Base-by-base conservation (phyloP, 1,140 invertebrate genomes). In the Lucilia cuprina region DNA sequence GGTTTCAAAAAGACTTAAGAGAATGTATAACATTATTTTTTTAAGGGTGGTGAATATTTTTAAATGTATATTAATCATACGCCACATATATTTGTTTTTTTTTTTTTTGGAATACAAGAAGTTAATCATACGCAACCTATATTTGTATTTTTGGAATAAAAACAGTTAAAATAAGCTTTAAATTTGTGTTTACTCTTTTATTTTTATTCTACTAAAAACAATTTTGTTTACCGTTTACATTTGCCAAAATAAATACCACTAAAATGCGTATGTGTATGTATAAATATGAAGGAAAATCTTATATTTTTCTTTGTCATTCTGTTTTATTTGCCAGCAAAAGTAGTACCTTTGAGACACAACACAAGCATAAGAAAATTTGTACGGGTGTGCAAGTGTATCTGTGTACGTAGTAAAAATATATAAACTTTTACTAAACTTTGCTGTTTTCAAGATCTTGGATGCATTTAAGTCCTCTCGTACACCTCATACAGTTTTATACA, bases 161-260 rank as follows among this genome's bases (percentile, higher is more conserved):
- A 30, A 30, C 25, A 30, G n/a, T n/a, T n/a, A n/a, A n/a, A n/a
- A n/a, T n/a, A n/a, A 30, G 25, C 3, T 30, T 30, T 30, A 30
- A 30, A 30, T 30, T 30, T 30, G 1, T 30, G 1, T 30, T 30
- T 30, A 30, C 3, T 30, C 25, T 30, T 30, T 30, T 30, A 30
- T 30, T 30, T 30, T 30, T 30, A 30, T 30, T 30, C 25, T 30
- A 30, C 25, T 2, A 13, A 77, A 17, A 77, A 77, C 14, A 77
- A 17, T 9, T 77, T 77, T 77, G 74, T 77, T 77, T 77, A 77
- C 74, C 0, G 35, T 77, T 41, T 77, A 13, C 34, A 77, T 3
- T 30, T 77, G 74, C 30, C 74, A 77, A 77, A 77, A 41, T 41
- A 77, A 77, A 77, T n/a, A 77, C 17, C 34, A 41, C 10, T 41